Evolutionary conservation across 1,140 invertebrate genomes (phyloP), one percentile per base, ranked within the genome.

Genomic region (Ladona fulva): DNA sequence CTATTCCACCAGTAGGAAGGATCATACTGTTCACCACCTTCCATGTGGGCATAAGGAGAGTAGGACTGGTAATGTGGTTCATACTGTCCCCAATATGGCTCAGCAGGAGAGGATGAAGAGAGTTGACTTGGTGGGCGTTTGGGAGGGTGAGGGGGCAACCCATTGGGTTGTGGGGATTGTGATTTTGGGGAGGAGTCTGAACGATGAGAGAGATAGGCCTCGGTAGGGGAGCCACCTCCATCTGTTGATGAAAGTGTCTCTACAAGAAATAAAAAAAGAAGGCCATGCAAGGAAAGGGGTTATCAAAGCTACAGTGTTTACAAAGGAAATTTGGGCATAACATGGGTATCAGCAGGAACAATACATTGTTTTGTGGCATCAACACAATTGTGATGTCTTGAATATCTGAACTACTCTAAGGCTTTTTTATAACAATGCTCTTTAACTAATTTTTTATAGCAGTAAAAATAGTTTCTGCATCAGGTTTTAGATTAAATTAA

Each of bases 1-100:
- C 76, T 81, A 76, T 81, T 79, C 52, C 52, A 66, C 77, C 78
- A 81, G 79, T 79, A 79, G 80, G 84, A 83, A 83, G 81, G 84
- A 84, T 80, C 83, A 81, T 83, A 79, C 76, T 77, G 77, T 77
- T 74, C 78, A 75, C 76, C 77, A 76, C 77, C 79, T 75, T 78
- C 78, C 74, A 77, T 14, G 1, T 0, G 25, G 12, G 25, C 12
- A 37, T 37, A 59, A 1, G 25, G 25, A 42, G 24, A 76, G 11
- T 25, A 76, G 44, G 73, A 42, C n/a, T 75, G 52, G 59, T 42
- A 74, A 19, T 79, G 73, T 42, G 73, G 42, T 19, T 16, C 42
- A 25, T 74, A 37, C 24, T 24, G 25, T 25, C 22, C 44, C 29
- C 44, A 66, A 22, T 66, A 66, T 66, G 52, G 52, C n/a, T 66